A percentile compares a stretch with the other conserved stretches of the same genome.
Conservation (phyloP, 1,140 invertebrate genomes). For the Atta cephalotes region DNA sequence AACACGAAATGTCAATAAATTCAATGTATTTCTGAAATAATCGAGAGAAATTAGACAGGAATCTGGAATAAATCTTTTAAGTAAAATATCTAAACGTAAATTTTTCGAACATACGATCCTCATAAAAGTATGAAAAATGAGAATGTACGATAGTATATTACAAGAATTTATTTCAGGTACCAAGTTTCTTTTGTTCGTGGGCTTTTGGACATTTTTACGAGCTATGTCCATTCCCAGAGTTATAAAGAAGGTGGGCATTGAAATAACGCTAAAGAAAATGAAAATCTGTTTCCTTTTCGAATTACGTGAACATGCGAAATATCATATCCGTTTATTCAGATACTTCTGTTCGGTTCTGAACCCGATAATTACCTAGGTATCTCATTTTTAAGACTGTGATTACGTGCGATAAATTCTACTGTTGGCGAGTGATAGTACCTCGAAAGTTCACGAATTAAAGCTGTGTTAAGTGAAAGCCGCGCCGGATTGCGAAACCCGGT, state of each 20-base stretch:
- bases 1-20: conserved; percentile 9
- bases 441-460: conserved; percentile 72
- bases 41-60: not conserved
- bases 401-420: conserved; percentile 37
- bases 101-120: not conserved
- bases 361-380: conserved; percentile 26
- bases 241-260: no score
- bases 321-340: not conserved
- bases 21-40: not conserved
- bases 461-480: conserved; percentile 70
- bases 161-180: not conserved
- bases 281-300: conserved; percentile 3
- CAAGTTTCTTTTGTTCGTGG: not conserved
- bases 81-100: not conserved
- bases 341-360: not conserved
- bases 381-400: conserved; percentile 28
- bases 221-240: not conserved
- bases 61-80: no score
- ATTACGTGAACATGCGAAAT: conserved; percentile 16
- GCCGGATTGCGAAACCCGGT: conserved; percentile 52
- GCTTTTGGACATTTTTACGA: conserved; percentile 7
- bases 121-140: not conserved
- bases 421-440: conserved; percentile 8
- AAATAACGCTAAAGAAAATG: not conserved
- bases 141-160: not conserved